A percentile compares a stretch with the other conserved stretches of the same genome.
These are phyloP conservation scores for Willowsia nigromaculata DNA, from an alignment of 2,888 invertebrate species.

Conservation along the genomic window DNA sequence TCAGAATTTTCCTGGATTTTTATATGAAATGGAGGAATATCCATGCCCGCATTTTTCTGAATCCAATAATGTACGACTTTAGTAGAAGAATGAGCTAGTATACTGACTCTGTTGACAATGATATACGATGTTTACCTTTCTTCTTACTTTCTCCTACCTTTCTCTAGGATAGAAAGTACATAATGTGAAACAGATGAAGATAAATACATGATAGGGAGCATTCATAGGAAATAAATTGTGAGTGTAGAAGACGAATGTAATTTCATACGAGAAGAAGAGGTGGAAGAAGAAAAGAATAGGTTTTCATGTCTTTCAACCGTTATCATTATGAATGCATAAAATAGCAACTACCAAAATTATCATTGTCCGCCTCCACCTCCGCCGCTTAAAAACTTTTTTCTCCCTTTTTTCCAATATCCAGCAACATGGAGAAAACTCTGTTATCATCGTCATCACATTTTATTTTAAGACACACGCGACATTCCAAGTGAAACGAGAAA, in stretches of 20 bases:
- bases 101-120: slow-evolving; percentile 17
- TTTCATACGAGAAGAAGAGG: neutral
- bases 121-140: slow-evolving; percentile 47
- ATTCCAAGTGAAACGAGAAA: neutral
- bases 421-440: no score
- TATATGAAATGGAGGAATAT: neutral
- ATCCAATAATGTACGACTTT: no score
- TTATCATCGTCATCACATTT: no score
- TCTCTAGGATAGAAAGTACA: neutral
- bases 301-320: slow-evolving; percentile 24
- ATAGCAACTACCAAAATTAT: slow-evolving; percentile 15
- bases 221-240: neutral
- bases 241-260: neutral
- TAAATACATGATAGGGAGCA: neutral
- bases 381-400: neutral
- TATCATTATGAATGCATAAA: slow-evolving; percentile 48
- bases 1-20: no score
- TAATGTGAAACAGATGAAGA: slow-evolving; percentile 43
- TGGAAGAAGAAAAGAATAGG: neutral
- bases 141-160: neutral
- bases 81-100: no score
- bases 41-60: neutral
- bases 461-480: neutral
- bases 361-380: neutral
- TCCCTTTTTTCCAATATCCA: neutral